Base-by-base conservation (phyloP, 2,113 vertebrate species). In the Ctenomys sociabilis region DNA sequence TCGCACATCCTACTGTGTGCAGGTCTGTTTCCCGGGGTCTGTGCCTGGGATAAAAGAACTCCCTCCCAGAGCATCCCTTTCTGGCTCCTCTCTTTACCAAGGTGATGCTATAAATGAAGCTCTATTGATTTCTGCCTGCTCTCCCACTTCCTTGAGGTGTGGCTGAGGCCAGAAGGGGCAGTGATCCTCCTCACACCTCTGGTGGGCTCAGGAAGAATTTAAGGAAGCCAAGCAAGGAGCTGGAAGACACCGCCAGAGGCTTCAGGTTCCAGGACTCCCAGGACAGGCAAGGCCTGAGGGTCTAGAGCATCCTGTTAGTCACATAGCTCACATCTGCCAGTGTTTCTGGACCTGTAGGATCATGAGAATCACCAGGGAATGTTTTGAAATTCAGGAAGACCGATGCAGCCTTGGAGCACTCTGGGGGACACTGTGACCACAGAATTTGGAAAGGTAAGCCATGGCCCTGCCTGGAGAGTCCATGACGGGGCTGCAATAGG, bases 191-290 rank as follows among this genome's bases (percentile, higher is more conserved):
- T 3, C 35, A 30, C 1, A 35, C 35, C 52, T 72, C 22, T 26
- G 22, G 70, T 4, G 3, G 45, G 21, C 13, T 10, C 0, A 1
- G 43, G 35, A 78, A 7, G 61, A 78, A 26, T 2, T 43, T 45
- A 26, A 52, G 22, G 52, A 80, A 57, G 13, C 22, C 37, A 14
- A 86, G 17, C 17, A 26, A n/a, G 54, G 30, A 21, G 37, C 61
- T 0, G 30, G 22, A n/a, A 43, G 78, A 16, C 8, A 3, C 0
- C 5, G 9, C 16, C 1, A 1, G 7, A 57, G 13, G 12, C 24
- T 52, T 28, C 7, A 8, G 3, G 14, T 9, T 5, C 75, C 13
- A 6, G 57, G 35, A 40, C 19, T 30, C 13, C 43, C 13, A 11
- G 14, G 7, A 35, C 9, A 9, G 24, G 10, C 7, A 37, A 14